Percentiles rank a stretch among this genome's conserved stretches.
These are phyloP conservation scores for Drosophila nr. medialis DNA, from an alignment of 2,888 invertebrate species.

Conservation along the genomic window DNA sequence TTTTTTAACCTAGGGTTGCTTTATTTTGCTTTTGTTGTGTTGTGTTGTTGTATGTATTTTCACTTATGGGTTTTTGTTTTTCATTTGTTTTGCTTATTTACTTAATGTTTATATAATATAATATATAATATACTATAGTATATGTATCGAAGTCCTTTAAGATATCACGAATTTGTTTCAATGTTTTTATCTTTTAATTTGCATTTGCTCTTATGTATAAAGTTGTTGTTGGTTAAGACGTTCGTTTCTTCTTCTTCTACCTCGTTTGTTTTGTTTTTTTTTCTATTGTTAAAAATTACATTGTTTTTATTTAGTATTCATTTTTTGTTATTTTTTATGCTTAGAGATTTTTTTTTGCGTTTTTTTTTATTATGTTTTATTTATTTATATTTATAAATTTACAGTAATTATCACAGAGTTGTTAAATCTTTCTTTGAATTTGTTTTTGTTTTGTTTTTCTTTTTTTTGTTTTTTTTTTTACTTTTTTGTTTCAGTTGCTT, in stretches of 20 bases:
- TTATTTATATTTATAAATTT: conserved; percentile 84
- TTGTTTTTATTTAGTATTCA: conserved; percentile 70
- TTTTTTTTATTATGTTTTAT: conserved; percentile 66
- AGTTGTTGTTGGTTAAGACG: conserved; percentile 73
- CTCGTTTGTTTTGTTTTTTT: conserved; percentile 36
- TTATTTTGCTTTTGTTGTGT: conserved; percentile 56
- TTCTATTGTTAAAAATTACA: conserved; percentile 78
- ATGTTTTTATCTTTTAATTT: conserved; percentile 84
- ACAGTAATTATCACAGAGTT: conserved; percentile 85
- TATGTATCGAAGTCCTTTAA: conserved; percentile 85
- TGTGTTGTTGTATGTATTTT: conserved; percentile 60
- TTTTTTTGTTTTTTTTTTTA: conserved; percentile 64
- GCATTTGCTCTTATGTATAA: conserved; percentile 81
- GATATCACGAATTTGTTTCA: conserved; percentile 85
- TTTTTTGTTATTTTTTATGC: conserved; percentile 60
- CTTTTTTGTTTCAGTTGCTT: conserved; percentile 78
- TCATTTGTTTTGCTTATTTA: conserved; percentile 65
- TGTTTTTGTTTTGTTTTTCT: conserved; percentile 72
- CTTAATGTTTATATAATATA: conserved; percentile 75
- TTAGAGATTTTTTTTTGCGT: conserved; percentile 74
- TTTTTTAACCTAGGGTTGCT: conserved; percentile 80
- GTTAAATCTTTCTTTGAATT: conserved; percentile 85
- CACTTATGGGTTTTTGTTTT: conserved; percentile 58
- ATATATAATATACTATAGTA: conserved; percentile 84
- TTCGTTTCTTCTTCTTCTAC: conserved; percentile 59